Evolutionary conservation across 2,113 vertebrate genomes (phyloP), one percentile per base, ranked within the genome.

Genomic region (Labrus mixtus): DNA sequence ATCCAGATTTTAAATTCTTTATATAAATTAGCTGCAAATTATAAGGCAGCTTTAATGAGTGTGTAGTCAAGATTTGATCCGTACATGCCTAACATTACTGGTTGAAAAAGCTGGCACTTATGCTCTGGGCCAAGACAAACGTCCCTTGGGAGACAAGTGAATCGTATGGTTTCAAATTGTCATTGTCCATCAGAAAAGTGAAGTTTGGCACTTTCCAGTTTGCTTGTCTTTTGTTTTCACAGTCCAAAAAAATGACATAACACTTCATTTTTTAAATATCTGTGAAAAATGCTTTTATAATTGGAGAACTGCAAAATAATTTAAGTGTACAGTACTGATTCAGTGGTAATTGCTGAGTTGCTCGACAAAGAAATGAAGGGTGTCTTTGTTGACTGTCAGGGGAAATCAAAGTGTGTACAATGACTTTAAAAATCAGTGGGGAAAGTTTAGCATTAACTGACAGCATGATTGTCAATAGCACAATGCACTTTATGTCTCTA

Each of bases 401-500:
- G 23, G 20, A 60, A 45, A 17, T 43, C 2, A 3, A 36, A 72
- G 66, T 69, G 16, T 74, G 19, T 68, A 11, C 54, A 67, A 55
- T 57, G 19, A 23, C 2, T 41, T n/a, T 11, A 19, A 19, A 33
- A 72, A 12, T 19, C 7, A 43, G 9, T 6, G 13, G 10, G 13
- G 15, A 17, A 65, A 46, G 33, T 59, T 65, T 57, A 39, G 20
- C 50, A 66, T 58, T 43, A 16, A 20, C 1, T 57, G 37, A 22
- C 53, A 69, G 12, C 3, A 57, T 37, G 46, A 53, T 11, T 76
- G 76, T 72, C 50, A 54, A 17, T 4, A 37, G 20, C 19, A 78
- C 51, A 81, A 62, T 79, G 36, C 12, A 1, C 58, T 39, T 22
- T 68, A 13, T 19, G 43, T 59, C 56, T 50, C 23, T 3, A 10